A percentile compares a stretch with the other conserved stretches of the same genome.
These are phyloP conservation scores for Paralichthys olivaceus DNA, from an alignment of 2,113 vertebrate genomes.

Conservation along the genomic window DNA sequence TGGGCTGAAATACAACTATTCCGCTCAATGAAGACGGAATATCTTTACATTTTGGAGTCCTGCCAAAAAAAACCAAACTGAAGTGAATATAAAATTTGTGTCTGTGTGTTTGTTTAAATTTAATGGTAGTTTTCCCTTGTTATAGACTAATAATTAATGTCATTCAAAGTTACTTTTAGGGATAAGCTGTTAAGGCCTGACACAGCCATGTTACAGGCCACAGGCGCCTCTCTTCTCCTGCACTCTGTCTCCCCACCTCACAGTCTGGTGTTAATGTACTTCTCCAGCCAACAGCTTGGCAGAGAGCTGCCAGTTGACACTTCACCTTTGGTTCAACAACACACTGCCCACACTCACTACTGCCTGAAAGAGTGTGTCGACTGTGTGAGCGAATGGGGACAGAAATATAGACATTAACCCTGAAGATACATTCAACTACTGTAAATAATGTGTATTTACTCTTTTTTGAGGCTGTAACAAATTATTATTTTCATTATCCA, in stretches of 20 bases:
- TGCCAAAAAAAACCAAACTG: neutral
- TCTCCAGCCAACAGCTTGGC: slow-evolving; percentile 68
- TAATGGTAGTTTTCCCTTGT: neutral
- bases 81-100: neutral
- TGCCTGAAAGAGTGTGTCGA: slow-evolving; percentile 28
- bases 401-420: neutral
- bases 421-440: too few relatives aligned
- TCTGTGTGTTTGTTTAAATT: neutral
- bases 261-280: slow-evolving; percentile 78
- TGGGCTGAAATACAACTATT: too few relatives aligned
- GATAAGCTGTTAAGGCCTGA: slow-evolving; percentile 52
- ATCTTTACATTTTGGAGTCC: neutral
- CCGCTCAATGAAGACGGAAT: neutral
- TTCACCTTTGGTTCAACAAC: slow-evolving; percentile 74
- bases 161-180: slow-evolving; percentile 53
- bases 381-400: slow-evolving; percentile 16
- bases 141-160: slow-evolving; percentile 33
- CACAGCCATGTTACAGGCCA: slow-evolving; percentile 64
- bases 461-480: too few relatives aligned
- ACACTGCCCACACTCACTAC: slow-evolving; percentile 61
- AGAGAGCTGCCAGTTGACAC: slow-evolving; percentile 71
- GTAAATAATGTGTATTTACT: too few relatives aligned
- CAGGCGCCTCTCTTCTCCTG: slow-evolving; percentile 69
- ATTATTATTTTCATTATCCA: too few relatives aligned
- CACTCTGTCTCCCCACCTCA: slow-evolving; percentile 56